These are phyloP conservation scores for Lepus timidus DNA, from an alignment of 2,113 vertebrate species.

Conservation along the genomic window DNA sequence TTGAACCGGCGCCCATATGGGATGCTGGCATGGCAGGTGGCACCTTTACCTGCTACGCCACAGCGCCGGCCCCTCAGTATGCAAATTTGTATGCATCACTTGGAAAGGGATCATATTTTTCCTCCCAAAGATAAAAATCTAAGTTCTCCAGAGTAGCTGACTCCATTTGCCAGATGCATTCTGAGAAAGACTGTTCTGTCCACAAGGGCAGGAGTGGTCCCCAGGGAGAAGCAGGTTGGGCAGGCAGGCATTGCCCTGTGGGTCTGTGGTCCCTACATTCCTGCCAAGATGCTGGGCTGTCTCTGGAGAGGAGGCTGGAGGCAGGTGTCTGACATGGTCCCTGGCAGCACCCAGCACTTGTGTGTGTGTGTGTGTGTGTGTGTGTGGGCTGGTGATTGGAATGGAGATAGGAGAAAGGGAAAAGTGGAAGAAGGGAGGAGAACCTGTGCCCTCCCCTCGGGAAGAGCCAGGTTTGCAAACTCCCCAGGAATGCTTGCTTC, in stretches of 20 bases:
- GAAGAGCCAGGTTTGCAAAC: not conserved
- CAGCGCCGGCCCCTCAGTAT: not conserved
- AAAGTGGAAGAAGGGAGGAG: not conserved
- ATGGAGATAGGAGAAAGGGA: not conserved
- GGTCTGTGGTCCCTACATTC: not conserved
- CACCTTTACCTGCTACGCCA: too few relatives aligned
- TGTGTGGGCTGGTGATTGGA: not conserved
- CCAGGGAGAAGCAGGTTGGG: not conserved
- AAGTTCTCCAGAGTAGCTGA: not conserved
- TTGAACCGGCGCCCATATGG: too few relatives aligned
- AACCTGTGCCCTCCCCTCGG: not conserved
- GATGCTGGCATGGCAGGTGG: too few relatives aligned
- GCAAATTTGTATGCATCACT: not conserved
- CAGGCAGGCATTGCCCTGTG: not conserved
- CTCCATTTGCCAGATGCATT: not conserved
- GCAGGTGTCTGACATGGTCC: not conserved
- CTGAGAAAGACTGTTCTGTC: constrained; percentile 29
- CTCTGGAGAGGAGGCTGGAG: not conserved
- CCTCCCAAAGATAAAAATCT: not conserved
- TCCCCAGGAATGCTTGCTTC: not conserved
- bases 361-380: not conserved
- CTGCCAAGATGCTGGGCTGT: not conserved
- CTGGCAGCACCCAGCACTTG: not conserved
- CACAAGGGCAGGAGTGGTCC: not conserved
- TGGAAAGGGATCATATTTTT: not conserved